phyloP scores from a whole-genome alignment of 2,113 vertebrate genomes.

The Eretmochelys imbricata region DNA sequence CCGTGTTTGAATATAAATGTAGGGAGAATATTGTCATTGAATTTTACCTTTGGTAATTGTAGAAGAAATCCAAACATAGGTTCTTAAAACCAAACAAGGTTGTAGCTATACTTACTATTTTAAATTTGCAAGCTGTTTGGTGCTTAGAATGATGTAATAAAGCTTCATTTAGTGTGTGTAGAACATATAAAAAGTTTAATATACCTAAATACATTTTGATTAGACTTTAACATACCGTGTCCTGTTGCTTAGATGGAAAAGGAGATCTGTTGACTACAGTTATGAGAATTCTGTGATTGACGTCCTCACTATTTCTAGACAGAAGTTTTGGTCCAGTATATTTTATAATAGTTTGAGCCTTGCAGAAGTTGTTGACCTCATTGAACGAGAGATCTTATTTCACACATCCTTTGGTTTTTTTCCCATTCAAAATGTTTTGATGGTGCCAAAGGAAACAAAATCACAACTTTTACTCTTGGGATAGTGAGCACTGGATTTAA shows the following conservation, averaged over 20 bases:
- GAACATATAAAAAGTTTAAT: neutral
- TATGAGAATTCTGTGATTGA: slow-evolving; percentile 37
- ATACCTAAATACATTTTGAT: slow-evolving; percentile 12
- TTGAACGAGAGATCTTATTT: slow-evolving; percentile 66
- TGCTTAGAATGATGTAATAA: neutral
- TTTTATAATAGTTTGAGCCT: slow-evolving; percentile 51
- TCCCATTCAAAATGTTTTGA: slow-evolving; percentile 28
- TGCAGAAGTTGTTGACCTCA: slow-evolving; percentile 65
- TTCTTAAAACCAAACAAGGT: too few relatives aligned
- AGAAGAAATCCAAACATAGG: too few relatives aligned
- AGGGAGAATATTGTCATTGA: too few relatives aligned
- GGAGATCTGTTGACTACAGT: slow-evolving; percentile 62
- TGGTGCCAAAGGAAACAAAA: slow-evolving; percentile 58
- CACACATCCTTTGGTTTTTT: slow-evolving; percentile 27
- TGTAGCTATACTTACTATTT: too few relatives aligned
- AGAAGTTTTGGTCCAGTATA: slow-evolving; percentile 55
- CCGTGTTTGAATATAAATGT: too few relatives aligned
- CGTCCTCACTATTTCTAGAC: slow-evolving; percentile 33
- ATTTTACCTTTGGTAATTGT: too few relatives aligned
- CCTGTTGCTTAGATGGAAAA: slow-evolving; percentile 44
- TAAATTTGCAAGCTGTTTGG: neutral
- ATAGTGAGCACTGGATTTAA: slow-evolving; percentile 23
- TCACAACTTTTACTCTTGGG: slow-evolving; percentile 50
- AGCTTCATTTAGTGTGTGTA: neutral
- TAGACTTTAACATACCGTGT: neutral